A percentile compares a stretch with the other conserved stretches of the same genome.
Conservation (phyloP, 2,888 invertebrate species). For the Rhagonycha lutea region DNA sequence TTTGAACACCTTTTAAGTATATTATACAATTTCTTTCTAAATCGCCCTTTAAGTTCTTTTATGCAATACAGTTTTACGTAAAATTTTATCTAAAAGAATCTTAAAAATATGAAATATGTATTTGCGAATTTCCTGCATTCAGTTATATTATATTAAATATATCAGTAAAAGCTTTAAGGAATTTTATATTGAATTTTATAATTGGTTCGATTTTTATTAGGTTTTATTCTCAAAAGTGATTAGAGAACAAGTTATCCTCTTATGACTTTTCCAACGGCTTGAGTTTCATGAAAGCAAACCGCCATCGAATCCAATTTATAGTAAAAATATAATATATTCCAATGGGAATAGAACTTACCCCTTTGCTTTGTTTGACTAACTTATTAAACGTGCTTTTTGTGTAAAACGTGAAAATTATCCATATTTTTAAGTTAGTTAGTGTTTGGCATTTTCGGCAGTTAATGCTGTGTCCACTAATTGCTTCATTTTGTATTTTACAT, state of each 20-base stretch:
- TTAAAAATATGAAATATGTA: neutral
- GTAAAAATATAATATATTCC: neutral
- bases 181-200: neutral
- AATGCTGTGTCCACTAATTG: neutral
- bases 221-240: neutral
- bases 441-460: neutral
- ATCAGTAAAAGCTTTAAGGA: neutral
- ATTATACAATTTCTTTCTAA: neutral
- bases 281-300: neutral
- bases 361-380: neutral
- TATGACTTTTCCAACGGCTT: neutral
- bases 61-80: neutral
- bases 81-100: neutral
- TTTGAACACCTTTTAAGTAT: neutral
- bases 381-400: neutral
- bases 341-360: neutral
- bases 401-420: neutral
- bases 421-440: neutral
- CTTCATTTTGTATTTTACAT: too few species aligned
- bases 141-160: neutral
- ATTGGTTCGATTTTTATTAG: neutral
- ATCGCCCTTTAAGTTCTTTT: neutral
- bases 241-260: neutral
- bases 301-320: neutral
- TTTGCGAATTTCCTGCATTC: neutral